These are phyloP conservation scores for Danaus melanippus DNA, from an alignment of 1,140 invertebrate genomes.

Conservation along the genomic window DNA sequence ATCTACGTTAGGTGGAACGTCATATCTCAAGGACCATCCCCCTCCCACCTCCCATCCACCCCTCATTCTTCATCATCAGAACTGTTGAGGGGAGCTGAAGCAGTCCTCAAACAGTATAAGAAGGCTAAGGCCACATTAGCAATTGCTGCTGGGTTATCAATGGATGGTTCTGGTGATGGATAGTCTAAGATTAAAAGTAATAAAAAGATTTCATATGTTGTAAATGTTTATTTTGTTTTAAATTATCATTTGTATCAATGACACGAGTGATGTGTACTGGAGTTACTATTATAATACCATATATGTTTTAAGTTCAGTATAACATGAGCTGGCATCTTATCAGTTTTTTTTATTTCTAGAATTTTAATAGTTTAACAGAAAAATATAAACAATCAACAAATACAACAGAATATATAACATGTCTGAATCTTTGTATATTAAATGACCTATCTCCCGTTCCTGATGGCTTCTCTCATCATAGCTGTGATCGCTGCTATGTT, in stretches of 20 bases:
- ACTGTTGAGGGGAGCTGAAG: conserved; percentile 41
- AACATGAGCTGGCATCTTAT: no score
- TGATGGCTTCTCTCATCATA: conserved; percentile 39
- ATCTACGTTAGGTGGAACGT: conserved; percentile 32
- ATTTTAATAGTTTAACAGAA: no score
- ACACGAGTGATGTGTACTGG: no score
- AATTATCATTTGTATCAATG: no score
- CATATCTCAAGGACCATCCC: conserved; percentile 22
- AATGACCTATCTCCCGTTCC: conserved; percentile 11
- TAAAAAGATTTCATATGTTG: conserved; percentile 1
- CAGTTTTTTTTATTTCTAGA: no score
- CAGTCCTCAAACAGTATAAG: conserved; percentile 37
- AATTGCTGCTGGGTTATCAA: conserved; percentile 25
- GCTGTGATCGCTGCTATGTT: conserved; percentile 34
- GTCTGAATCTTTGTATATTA: not conserved
- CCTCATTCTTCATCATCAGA: conserved; percentile 22
- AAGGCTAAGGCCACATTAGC: conserved; percentile 38
- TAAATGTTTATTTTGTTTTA: no score
- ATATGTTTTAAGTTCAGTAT: no score
- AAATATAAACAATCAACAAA: no score
- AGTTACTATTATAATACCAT: no score
- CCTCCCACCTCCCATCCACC: not conserved
- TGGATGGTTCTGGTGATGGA: conserved; percentile 7
- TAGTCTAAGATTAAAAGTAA: not conserved
- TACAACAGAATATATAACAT: no score